A percentile compares a stretch with the other conserved stretches of the same genome.
phyloP scores from a whole-genome alignment of 2,113 vertebrate species.

The Porphyrio hochstetteri region DNA sequence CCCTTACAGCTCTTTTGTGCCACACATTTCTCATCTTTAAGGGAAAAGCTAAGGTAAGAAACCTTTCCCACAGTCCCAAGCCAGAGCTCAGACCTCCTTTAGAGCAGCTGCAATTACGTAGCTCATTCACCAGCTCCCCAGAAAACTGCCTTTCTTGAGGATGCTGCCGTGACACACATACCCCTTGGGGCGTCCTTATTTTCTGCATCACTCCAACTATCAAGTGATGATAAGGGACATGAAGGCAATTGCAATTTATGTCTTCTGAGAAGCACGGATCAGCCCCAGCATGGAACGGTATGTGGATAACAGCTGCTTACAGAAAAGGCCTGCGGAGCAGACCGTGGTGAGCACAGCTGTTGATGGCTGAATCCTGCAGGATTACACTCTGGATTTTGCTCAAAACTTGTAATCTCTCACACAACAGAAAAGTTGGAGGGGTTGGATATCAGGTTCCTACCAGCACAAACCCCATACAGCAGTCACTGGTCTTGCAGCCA shows the following conservation, averaged over 20 bases:
- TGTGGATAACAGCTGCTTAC: slow-evolving; percentile 29
- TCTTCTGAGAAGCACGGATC: neutral
- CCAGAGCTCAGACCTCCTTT: neutral
- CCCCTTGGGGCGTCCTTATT: neutral
- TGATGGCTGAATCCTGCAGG: slow-evolving; percentile 41
- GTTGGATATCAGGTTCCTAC: neutral
- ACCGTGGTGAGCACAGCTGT: slow-evolving; percentile 40
- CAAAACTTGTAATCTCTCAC: slow-evolving; percentile 34
- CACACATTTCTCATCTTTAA: neutral
- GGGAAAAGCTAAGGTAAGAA: slow-evolving; percentile 32
- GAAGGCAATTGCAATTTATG: neutral
- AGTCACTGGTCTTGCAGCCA: neutral
- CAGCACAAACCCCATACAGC: neutral
- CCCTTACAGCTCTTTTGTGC: slow-evolving; percentile 20
- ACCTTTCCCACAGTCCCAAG: neutral
- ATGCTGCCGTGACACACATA: neutral
- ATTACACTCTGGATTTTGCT: slow-evolving; percentile 24
- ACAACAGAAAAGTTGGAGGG: neutral
- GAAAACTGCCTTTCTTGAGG: neutral
- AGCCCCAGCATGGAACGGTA: neutral
- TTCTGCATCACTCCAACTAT: slow-evolving; percentile 32
- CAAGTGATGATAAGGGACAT: neutral
- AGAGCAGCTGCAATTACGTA: neutral
- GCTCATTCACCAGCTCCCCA: neutral
- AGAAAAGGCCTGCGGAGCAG: slow-evolving; percentile 16